Evolutionary conservation across 2,113 vertebrate species (phyloP).

Genomic region (Dipodomys stephensi): DNA sequence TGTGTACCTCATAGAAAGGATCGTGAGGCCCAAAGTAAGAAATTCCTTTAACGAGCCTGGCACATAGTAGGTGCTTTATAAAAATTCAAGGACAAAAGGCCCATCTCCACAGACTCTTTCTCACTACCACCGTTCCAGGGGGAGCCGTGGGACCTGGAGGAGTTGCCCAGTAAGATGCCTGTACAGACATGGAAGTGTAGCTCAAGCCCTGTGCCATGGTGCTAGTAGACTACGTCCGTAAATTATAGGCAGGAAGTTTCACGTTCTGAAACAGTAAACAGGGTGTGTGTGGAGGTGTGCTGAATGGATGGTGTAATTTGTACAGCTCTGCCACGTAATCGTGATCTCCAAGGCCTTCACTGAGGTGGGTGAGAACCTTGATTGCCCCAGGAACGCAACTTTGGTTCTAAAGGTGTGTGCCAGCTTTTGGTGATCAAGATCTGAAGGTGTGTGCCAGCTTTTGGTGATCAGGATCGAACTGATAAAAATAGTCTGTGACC

Average conservation of each 20-base stretch:
- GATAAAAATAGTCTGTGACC: conserved; percentile 88
- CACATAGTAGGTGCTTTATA: neutral
- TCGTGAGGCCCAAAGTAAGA: neutral
- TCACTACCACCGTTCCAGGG: neutral
- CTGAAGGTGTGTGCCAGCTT: conserved; percentile 70
- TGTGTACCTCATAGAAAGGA: neutral
- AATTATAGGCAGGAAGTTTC: neutral
- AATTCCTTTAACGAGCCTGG: neutral
- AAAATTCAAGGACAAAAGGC: neutral
- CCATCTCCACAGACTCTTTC: neutral
- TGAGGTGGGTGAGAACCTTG: fast-evolving
- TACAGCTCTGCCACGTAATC: neutral
- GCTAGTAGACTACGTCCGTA: neutral
- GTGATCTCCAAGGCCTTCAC: neutral
- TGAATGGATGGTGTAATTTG: neutral
- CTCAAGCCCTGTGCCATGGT: neutral
- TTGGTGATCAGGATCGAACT: conserved; percentile 80
- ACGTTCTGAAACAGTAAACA: neutral
- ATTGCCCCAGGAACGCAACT: neutral
- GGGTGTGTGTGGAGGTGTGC: neutral
- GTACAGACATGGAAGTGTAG: neutral
- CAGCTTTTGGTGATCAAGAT: conserved; percentile 81
- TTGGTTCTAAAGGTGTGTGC: conserved; percentile 72
- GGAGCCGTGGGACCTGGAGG: neutral
- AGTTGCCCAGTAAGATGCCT: neutral